Percentiles rank a stretch among this genome's conserved stretches.
phyloP scores from a whole-genome alignment of 1,140 invertebrate genomes.

The Phenacoccus solenopsis region DNA sequence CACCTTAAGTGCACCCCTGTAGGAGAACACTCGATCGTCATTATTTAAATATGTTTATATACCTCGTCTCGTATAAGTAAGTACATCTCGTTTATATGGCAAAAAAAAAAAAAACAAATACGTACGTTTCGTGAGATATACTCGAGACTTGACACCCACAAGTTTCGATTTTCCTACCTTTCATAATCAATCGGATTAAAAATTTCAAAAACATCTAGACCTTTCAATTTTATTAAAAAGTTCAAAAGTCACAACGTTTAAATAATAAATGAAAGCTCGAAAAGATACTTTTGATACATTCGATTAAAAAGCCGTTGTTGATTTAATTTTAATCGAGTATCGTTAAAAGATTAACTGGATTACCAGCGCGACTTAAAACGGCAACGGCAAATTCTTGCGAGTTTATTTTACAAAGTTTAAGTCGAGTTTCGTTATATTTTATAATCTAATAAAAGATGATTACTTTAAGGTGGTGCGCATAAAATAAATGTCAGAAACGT shows the following conservation, averaged over 20 bases:
- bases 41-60: too few relatives aligned
- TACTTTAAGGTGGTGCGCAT: conserved; percentile 16
- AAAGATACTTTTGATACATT: conserved; percentile 17
- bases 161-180: too few relatives aligned
- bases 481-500: conserved; percentile 13
- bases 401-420: conserved; percentile 13
- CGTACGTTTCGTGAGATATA: too few relatives aligned
- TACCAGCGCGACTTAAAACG: conserved; percentile 9
- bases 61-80: too few relatives aligned
- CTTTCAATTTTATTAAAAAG: not conserved
- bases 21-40: too few relatives aligned
- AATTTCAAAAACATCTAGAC: too few relatives aligned
- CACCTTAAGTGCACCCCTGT: too few relatives aligned
- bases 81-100: too few relatives aligned
- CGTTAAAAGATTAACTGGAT: conserved; percentile 11
- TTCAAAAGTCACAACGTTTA: conserved; percentile 1
- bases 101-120: too few relatives aligned
- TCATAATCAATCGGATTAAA: not conserved
- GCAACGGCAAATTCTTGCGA: not conserved
- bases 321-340: conserved; percentile 18
- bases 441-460: conserved; percentile 14
- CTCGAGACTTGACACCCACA: too few relatives aligned
- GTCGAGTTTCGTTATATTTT: conserved; percentile 16
- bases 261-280: conserved; percentile 11
- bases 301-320: conserved; percentile 13